Percentiles rank a stretch among this genome's conserved stretches.
phyloP scores from a whole-genome alignment of 2,888 invertebrate genomes.

The Magallana nippona region DNA sequence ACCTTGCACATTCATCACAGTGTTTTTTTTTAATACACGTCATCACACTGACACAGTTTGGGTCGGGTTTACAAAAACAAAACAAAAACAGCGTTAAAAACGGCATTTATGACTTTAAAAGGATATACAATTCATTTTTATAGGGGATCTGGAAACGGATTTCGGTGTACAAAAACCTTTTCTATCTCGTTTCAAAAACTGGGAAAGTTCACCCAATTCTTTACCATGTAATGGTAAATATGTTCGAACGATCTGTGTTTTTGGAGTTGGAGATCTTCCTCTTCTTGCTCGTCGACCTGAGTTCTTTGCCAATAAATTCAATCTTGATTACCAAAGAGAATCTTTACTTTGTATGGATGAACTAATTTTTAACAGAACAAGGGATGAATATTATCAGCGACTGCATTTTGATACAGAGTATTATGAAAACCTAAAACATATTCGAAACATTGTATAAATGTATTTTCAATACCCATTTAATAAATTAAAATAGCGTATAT shows the following conservation, averaged over 20 bases:
- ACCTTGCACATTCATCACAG: too few relatives aligned
- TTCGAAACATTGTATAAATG: conserved; percentile 59
- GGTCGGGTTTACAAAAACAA: too few relatives aligned
- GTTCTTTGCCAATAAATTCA: conserved; percentile 78
- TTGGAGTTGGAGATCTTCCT: conserved; percentile 75
- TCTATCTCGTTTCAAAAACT: conserved; percentile 74
- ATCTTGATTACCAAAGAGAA: conserved; percentile 68
- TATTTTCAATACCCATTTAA: not conserved
- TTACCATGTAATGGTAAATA: conserved; percentile 72
- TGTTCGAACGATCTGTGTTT: conserved; percentile 74
- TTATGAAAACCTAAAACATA: conserved; percentile 63
- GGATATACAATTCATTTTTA: conserved; percentile 39
- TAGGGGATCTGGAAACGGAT: conserved; percentile 70
- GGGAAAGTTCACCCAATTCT: conserved; percentile 64
- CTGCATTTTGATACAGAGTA: conserved; percentile 58
- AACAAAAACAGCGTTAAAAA: too few relatives aligned
- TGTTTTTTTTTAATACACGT: too few relatives aligned
- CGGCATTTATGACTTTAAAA: too few relatives aligned
- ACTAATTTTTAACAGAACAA: conserved; percentile 65
- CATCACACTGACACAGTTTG: too few relatives aligned
- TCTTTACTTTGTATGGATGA: conserved; percentile 75
- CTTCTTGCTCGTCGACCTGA: conserved; percentile 65
- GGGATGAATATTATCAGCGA: conserved; percentile 61
- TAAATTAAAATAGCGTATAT: too few relatives aligned
- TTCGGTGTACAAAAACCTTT: conserved; percentile 61